phyloP scores from a whole-genome alignment of 2,797 vertebrate genomes.

The Lindbergichthys nudifrons region DNA sequence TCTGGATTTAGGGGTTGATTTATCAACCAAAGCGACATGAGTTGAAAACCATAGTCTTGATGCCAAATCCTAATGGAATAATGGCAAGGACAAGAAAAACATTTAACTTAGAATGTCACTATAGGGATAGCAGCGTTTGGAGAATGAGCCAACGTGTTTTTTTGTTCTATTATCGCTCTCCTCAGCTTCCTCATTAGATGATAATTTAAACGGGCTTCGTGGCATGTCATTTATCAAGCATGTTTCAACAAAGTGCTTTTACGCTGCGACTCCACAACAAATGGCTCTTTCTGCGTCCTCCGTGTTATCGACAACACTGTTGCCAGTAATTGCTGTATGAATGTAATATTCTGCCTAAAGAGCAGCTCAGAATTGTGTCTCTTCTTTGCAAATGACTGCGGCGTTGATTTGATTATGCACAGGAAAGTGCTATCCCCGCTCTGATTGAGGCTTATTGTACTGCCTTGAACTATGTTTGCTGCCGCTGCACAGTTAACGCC shows the following conservation, averaged over 20 bases:
- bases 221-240: slow-evolving; percentile 50
- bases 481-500: slow-evolving; percentile 19
- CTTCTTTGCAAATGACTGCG: slow-evolving; percentile 64
- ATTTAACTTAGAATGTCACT: slow-evolving; percentile 12
- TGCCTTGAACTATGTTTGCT: slow-evolving; percentile 47
- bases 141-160: background rate
- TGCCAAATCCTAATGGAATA: slow-evolving; percentile 7
- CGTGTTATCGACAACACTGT: slow-evolving; percentile 48
- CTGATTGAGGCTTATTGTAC: slow-evolving; percentile 56
- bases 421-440: slow-evolving; percentile 54
- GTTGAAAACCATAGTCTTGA: background rate
- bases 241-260: slow-evolving; percentile 63
- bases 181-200: slow-evolving; percentile 20
- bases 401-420: slow-evolving; percentile 74
- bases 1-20: slow-evolving; percentile 18
- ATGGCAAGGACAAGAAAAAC: background rate
- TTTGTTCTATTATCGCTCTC: slow-evolving; percentile 12
- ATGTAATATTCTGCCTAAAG: slow-evolving; percentile 66
- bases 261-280: slow-evolving; percentile 47
- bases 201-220: slow-evolving; percentile 47
- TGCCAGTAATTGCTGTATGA: slow-evolving; percentile 67
- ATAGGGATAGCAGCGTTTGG: background rate
- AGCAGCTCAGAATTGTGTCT: slow-evolving; percentile 62
- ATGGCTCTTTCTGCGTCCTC: slow-evolving; percentile 58
- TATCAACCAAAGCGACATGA: background rate